phyloP scores from a whole-genome alignment of 2,888 invertebrate genomes.

The Ormyrus nitidulus region DNA sequence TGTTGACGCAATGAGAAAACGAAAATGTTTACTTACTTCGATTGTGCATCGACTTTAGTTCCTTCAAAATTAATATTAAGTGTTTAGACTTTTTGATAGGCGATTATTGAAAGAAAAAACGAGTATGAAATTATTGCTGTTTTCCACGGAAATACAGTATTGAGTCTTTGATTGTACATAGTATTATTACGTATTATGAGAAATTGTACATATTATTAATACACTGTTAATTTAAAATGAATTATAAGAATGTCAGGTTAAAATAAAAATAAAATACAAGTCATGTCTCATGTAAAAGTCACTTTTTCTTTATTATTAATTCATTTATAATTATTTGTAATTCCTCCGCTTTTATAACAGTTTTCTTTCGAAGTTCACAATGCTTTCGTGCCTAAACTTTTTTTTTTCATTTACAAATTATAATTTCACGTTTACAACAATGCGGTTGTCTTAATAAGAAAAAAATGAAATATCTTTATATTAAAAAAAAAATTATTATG shows the following conservation, averaged over 20 bases:
- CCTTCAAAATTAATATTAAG: slow-evolving; percentile 46
- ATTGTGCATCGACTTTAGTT: slow-evolving; percentile 44
- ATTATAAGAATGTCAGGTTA: slow-evolving; percentile 47
- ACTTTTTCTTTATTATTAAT: slow-evolving; percentile 57
- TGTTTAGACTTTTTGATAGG: slow-evolving; percentile 31
- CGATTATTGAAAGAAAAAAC: slow-evolving; percentile 11
- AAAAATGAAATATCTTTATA: slow-evolving; percentile 10
- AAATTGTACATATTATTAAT: slow-evolving; percentile 44
- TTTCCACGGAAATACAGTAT: slow-evolving; percentile 44
- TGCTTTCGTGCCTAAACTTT: slow-evolving; percentile 39
- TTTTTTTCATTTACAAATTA: slow-evolving; percentile 32
- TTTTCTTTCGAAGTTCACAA: slow-evolving; percentile 51
- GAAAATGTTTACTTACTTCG: slow-evolving; percentile 28
- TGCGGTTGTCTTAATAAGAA: slow-evolving; percentile 17
- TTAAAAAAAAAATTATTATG: slow-evolving; percentile 26
- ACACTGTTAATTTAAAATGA: slow-evolving; percentile 35
- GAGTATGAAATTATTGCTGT: slow-evolving; percentile 49
- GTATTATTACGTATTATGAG: slow-evolving; percentile 38
- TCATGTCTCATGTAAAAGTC: slow-evolving; percentile 58
- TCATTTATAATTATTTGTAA: slow-evolving; percentile 49
- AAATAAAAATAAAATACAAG: slow-evolving; percentile 50
- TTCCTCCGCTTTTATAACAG: slow-evolving; percentile 46
- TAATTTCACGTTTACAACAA: slow-evolving; percentile 17
- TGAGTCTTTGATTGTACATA: slow-evolving; percentile 52
- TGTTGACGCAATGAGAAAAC: not conserved